Conservation (phyloP, 1,140 invertebrate genomes). For the Drosophila pseudoobscura region DNA sequence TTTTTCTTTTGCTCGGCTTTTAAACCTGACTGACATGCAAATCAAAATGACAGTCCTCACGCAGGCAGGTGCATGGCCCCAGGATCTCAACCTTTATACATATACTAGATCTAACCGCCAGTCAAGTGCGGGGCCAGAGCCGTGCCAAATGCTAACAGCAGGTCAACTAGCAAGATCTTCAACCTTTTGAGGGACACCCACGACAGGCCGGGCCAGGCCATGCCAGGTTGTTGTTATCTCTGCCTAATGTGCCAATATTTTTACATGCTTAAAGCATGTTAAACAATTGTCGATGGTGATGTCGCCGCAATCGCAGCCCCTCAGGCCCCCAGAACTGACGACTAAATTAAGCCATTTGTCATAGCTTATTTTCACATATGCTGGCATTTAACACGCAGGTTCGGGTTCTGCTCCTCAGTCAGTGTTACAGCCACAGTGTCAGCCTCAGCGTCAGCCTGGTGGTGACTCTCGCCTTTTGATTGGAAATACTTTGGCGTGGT, state of each 20-base stretch:
- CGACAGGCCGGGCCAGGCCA: conserved; percentile 9
- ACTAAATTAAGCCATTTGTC: conserved; percentile 83
- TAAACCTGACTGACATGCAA: conserved; percentile 68
- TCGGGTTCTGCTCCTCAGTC: conserved; percentile 6
- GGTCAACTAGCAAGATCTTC: conserved; percentile 55
- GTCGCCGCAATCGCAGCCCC: conserved; percentile 11
- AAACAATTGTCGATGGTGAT: conserved; percentile 48
- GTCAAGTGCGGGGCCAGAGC: conserved; percentile 35
- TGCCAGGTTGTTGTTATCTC: conserved; percentile 60
- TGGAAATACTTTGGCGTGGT: conserved; percentile 65
- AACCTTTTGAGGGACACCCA: conserved; percentile 12
- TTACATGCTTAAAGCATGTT: conserved; percentile 71
- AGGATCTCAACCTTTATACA: conserved; percentile 6
- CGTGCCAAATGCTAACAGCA: conserved; percentile 70
- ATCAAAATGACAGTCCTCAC: conserved; percentile 53
- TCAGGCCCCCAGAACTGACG: conserved; percentile 51
- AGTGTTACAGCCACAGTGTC: conserved; percentile 28
- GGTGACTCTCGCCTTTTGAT: conserved; percentile 67
- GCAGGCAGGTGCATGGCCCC: conserved; percentile 57
- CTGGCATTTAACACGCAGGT: conserved; percentile 80
- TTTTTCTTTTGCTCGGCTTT: conserved; percentile 41
- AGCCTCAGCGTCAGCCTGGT: conserved; percentile 30
- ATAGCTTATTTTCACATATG: conserved; percentile 83
- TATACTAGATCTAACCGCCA: conserved; percentile 31
- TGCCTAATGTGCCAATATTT: conserved; percentile 78